Evolutionary conservation across 92 coral and sea anemone genomes (phyloP).

Genomic region (Bergia puertoricense): DNA sequence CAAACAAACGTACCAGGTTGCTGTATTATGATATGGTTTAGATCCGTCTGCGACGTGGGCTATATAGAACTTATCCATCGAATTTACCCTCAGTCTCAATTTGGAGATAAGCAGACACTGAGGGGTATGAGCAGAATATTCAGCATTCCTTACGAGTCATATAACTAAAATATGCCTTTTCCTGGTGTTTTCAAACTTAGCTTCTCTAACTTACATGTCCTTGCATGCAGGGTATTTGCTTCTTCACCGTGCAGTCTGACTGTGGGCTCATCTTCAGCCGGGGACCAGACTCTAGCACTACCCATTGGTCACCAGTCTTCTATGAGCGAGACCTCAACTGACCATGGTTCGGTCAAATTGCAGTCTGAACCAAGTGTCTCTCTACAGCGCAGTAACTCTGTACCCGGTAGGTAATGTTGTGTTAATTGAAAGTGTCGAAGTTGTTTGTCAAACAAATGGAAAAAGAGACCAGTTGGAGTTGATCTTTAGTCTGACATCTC

Average conservation of each 20-base stretch:
- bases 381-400: constrained; percentile 34
- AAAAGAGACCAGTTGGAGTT: too few species aligned
- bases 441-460: too few species aligned
- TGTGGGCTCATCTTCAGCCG: constrained; percentile 1
- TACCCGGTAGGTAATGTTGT: constrained; percentile 26
- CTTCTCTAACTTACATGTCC: background rate
- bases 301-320: constrained; percentile 28
- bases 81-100: too few species aligned
- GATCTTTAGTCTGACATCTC: too few species aligned
- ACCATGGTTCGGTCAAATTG: constrained; percentile 1
- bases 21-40: too few species aligned
- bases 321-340: constrained; percentile 30
- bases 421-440: background rate
- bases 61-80: too few species aligned
- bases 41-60: too few species aligned
- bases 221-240: constrained; percentile 21
- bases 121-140: too few species aligned
- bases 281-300: background rate
- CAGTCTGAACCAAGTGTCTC: constrained; percentile 22
- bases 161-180: background rate
- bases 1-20: too few species aligned
- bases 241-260: constrained; percentile 10
- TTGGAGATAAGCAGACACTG: too few species aligned
- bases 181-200: background rate
- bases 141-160: background rate